phyloP scores from a whole-genome alignment of 92 coral and sea anemone genomes.

The Diadumene lineata region DNA sequence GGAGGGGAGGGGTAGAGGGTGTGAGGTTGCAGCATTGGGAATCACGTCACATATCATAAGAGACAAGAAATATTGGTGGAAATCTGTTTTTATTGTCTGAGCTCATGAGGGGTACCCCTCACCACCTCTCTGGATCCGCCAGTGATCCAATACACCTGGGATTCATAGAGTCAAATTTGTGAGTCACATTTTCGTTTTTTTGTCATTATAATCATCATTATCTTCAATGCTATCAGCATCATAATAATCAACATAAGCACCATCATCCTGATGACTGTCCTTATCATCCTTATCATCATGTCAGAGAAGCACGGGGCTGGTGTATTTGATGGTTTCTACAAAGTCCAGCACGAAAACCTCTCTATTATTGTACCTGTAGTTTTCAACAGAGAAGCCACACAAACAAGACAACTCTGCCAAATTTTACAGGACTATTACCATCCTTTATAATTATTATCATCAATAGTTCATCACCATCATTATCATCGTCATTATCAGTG shows the following conservation, averaged over 20 bases:
- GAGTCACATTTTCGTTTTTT: too few species aligned
- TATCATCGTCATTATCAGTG: background rate
- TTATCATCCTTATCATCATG: background rate
- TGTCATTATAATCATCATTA: background rate
- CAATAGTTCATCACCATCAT: background rate
- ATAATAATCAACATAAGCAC: background rate
- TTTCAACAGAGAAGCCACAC: constrained; percentile 53
- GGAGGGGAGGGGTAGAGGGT: background rate
- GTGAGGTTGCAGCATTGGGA: background rate
- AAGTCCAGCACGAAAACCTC: constrained; percentile 50
- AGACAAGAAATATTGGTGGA: background rate
- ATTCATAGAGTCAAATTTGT: too few species aligned
- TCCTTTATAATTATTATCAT: background rate
- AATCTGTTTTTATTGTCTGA: too few species aligned
- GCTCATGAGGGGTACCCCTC: too few species aligned
- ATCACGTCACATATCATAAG: background rate
- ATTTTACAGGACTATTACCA: constrained; percentile 51
- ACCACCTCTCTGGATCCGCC: too few species aligned
- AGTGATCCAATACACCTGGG: too few species aligned
- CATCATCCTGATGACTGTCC: background rate
- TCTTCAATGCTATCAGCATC: background rate
- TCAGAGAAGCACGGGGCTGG: constrained; percentile 43
- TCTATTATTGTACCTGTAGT: constrained; percentile 26
- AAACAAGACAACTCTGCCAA: constrained; percentile 46
- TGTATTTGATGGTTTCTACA: background rate